A percentile compares a stretch with the other conserved stretches of the same genome.
Conservation (phyloP, 2,113 vertebrate genomes). For the Lethenteron camtschaticum region DNA sequence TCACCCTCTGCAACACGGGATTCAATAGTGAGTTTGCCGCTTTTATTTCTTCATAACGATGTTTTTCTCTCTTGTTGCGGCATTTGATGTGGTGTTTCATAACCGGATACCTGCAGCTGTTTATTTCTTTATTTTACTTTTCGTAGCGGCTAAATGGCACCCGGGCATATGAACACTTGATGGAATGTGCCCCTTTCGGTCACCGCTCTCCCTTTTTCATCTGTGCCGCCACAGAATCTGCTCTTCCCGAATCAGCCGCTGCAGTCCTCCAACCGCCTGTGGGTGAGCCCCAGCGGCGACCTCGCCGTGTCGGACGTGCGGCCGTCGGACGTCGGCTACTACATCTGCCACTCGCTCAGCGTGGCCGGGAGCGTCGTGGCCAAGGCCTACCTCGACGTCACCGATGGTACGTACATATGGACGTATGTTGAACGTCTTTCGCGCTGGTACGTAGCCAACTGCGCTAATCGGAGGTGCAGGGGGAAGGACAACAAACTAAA, state of each 20-base stretch:
- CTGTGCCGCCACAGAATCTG: conserved; percentile 40
- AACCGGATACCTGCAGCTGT: too few species aligned
- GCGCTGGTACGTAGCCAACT: conserved; percentile 6
- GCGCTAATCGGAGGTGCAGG: too few species aligned
- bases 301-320: conserved; percentile 79
- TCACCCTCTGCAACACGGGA: too few species aligned
- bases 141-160: too few species aligned
- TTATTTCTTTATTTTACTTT: too few species aligned
- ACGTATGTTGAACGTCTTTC: conserved; percentile 7
- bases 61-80: too few species aligned
- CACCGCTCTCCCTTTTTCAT: conserved; percentile 7
- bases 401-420: conserved; percentile 46
- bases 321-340: conserved; percentile 70
- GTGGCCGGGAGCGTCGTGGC: conserved; percentile 95
- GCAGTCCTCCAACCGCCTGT: conserved; percentile 71
- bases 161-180: too few species aligned
- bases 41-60: too few species aligned
- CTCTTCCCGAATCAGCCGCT: conserved; percentile 91
- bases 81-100: too few species aligned
- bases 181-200: background rate
- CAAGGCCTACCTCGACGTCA: conserved; percentile 89
- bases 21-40: too few species aligned
- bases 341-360: conserved; percentile 95
- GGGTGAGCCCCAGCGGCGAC: conserved; percentile 85
- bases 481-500: too few species aligned